Percentiles rank a stretch among this genome's conserved stretches.
Conservation (phyloP, 2,888 invertebrate species). For the Ellobium chinense region DNA sequence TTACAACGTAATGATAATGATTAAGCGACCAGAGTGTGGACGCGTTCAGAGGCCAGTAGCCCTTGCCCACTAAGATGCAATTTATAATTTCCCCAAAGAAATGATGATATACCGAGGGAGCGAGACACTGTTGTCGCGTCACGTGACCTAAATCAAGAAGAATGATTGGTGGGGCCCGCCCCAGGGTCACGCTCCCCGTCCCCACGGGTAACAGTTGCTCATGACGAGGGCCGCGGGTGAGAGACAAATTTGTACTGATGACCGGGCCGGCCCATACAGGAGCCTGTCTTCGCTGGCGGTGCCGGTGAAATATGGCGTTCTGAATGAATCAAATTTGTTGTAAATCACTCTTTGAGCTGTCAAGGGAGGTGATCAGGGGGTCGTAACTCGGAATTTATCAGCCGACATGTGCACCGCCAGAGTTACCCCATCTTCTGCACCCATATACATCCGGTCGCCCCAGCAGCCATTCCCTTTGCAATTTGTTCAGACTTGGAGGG, state of each 20-base stretch:
- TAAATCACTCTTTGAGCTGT: slow-evolving; percentile 55
- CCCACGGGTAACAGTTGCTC: slow-evolving; percentile 16
- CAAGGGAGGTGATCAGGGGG: slow-evolving; percentile 44
- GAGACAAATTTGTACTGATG: slow-evolving; percentile 47
- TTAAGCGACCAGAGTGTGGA: background rate
- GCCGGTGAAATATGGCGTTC: slow-evolving; percentile 53
- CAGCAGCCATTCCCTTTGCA: slow-evolving; percentile 9
- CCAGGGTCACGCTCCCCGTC: slow-evolving; percentile 22
- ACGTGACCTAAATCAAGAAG: slow-evolving; percentile 46
- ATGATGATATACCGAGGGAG: slow-evolving; percentile 36
- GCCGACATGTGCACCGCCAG: slow-evolving; percentile 45
- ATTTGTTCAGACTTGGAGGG: background rate
- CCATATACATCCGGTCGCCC: slow-evolving; percentile 40
- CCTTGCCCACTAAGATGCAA: slow-evolving; percentile 31
- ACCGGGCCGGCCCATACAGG: slow-evolving; percentile 43
- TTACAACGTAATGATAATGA: slow-evolving; percentile 36
- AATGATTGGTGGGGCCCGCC: slow-evolving; percentile 39
- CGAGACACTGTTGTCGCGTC: slow-evolving; percentile 35
- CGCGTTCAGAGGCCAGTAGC: background rate
- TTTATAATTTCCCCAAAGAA: slow-evolving; percentile 44
- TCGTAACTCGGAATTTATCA: slow-evolving; percentile 55
- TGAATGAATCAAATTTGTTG: slow-evolving; percentile 58
- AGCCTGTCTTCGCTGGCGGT: slow-evolving; percentile 50
- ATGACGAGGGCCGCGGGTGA: slow-evolving; percentile 21
- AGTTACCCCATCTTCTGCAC: slow-evolving; percentile 38